phyloP scores from a whole-genome alignment of 2,888 invertebrate species.

The Cenopis cana region DNA sequence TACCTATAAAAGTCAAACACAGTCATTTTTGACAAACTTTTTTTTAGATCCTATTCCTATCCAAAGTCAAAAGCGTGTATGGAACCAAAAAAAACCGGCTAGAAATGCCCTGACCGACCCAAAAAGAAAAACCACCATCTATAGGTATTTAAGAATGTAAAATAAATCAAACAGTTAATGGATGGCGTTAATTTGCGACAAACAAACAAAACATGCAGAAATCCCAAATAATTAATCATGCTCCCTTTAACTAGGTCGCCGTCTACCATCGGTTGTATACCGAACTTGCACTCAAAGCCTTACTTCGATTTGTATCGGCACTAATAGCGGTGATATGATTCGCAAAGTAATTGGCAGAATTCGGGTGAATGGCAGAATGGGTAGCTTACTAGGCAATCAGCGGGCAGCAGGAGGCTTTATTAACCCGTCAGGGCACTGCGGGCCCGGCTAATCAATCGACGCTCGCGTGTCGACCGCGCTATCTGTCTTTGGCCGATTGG shows the following conservation, averaged over 20 bases:
- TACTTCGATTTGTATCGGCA: background rate
- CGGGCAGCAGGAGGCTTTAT: constrained; percentile 76
- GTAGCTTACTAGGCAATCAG: constrained; percentile 80
- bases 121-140: too few relatives aligned
- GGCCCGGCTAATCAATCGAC: constrained; percentile 82
- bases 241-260: background rate
- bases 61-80: too few relatives aligned
- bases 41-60: too few relatives aligned
- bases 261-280: background rate
- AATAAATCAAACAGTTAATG: too few relatives aligned
- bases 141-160: too few relatives aligned
- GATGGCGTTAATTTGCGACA: background rate
- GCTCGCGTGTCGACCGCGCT: constrained; percentile 82
- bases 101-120: too few relatives aligned
- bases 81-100: too few relatives aligned
- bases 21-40: too few relatives aligned
- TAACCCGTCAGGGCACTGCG: constrained; percentile 81
- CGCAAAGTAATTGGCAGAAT: constrained; percentile 70
- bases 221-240: background rate
- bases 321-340: constrained; percentile 58
- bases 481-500: constrained; percentile 83
- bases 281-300: background rate
- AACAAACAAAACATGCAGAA: background rate
- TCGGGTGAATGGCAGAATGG: constrained; percentile 68
- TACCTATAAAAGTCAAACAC: too few relatives aligned